Conservation (phyloP, 2,888 invertebrate genomes). For the Mystacides longicornis region DNA sequence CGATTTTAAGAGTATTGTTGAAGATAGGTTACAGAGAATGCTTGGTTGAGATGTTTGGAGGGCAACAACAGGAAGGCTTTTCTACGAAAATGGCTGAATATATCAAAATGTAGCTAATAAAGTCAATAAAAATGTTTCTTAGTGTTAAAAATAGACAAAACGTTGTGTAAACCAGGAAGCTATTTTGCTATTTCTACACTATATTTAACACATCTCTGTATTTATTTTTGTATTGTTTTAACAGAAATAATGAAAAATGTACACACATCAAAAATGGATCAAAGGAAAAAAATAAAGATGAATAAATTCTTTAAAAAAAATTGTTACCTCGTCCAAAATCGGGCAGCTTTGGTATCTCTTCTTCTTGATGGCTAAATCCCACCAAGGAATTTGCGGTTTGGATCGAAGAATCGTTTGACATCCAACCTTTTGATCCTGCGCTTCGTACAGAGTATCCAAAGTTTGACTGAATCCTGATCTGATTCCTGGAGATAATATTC, state of each 20-base stretch:
- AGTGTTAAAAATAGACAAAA: no score
- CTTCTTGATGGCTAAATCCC: conserved; percentile 76
- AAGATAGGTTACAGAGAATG: no score
- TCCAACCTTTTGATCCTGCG: conserved; percentile 59
- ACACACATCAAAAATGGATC: not conserved
- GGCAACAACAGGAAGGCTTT: no score
- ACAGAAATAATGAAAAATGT: not conserved
- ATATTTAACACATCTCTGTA: no score
- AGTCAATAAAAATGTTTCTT: no score
- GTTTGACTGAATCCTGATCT: conserved; percentile 30
- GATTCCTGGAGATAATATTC: conserved; percentile 37
- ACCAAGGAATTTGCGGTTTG: conserved; percentile 76
- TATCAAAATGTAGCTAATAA: no score
- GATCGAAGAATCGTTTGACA: conserved; percentile 58
- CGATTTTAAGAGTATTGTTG: no score
- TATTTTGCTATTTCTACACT: no score
- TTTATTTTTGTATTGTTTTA: no score
- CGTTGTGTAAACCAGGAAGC: no score
- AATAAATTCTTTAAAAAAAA: not conserved
- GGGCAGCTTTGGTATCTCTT: conserved; percentile 78
- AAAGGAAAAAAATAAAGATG: not conserved
- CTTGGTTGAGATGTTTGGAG: no score
- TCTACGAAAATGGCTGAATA: no score
- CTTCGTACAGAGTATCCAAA: conserved; percentile 45
- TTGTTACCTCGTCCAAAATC: conserved; percentile 58